Evolutionary conservation across 2,888 invertebrate species (phyloP), one percentile per base, ranked within the genome.

Genomic region (Cheilosia variabilis): DNA sequence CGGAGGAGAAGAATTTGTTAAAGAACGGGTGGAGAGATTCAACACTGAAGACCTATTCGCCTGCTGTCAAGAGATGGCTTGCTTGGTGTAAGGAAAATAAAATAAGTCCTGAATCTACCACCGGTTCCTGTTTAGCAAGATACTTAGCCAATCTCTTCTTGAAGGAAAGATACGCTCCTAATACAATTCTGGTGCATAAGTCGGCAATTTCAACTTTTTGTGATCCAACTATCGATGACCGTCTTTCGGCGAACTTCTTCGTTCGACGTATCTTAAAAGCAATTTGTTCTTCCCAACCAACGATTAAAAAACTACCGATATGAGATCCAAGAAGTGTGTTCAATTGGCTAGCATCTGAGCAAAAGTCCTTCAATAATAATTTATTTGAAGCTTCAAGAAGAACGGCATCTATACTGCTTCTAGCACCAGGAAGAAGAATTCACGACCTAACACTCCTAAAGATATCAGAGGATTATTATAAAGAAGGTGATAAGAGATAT

Each of bases 1-100:
- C 0, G 5, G 47, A 50, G 1, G 50, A 76, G 15, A 66, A 66
- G 17, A 6, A 76, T 1, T 62, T 65, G 17, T 50, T 65, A 17
- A 66, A 58, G 13, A 63, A 62, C 5, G 63, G 55, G 17, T 55
- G 45, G 73, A 73, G 73, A 24, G 45, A 10, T 41, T 73, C 63
- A 19, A 41, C 62, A 1, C 6, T 78, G 7, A 78, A 24, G 9
- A 78, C 71, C 5, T 78, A 78, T 22, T 63, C 60, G 2, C 34
- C 78, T 22, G 78, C 69, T 22, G n/a, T 78, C 15, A 78, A 41
- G 13, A 65, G n/a, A 41, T 78, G 71, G 78, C 17, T 73, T n/a
- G 3, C 31, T 45, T 63, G 63, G 62, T 63, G 45, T 34, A 63
- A n/a, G 1, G 5, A 17, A 7, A 78, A 71, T 37, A 31, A 52